Percentiles rank a stretch among this genome's conserved stretches.
These are phyloP conservation scores for Pangasius sanitwongsei DNA, from an alignment of 2,797 vertebrate genomes.

Conservation along the genomic window DNA sequence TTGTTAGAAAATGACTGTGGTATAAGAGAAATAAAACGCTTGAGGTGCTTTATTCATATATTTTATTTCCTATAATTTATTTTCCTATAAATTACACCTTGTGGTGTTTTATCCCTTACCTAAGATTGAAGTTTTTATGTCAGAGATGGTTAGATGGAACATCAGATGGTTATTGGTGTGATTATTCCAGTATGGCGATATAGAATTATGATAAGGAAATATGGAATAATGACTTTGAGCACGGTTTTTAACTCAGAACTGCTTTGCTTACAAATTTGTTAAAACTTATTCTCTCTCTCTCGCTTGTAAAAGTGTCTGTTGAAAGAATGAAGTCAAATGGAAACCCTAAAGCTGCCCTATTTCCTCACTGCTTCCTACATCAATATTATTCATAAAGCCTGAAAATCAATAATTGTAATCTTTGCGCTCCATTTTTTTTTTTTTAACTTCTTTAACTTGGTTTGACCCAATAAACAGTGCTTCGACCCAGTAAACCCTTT, in stretches of 20 bases:
- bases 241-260: background rate
- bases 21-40: background rate
- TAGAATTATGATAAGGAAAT: background rate
- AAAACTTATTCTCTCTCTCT: background rate
- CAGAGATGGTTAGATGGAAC: no score
- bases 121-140: background rate
- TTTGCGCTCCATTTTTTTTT: background rate
- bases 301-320: background rate
- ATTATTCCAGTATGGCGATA: background rate
- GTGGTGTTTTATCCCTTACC: background rate
- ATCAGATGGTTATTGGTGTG: background rate
- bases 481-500: background rate
- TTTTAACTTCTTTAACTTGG: background rate
- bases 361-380: background rate
- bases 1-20: background rate
- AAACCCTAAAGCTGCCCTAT: background rate
- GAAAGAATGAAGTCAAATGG: background rate
- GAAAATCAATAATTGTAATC: constrained; percentile 8
- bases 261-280: background rate
- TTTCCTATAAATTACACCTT: background rate
- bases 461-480: background rate
- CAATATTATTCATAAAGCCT: background rate
- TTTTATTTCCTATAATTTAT: no score
- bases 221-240: background rate
- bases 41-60: background rate